phyloP scores from a whole-genome alignment of 2,113 vertebrate genomes.

The Ifrita kowaldi region DNA sequence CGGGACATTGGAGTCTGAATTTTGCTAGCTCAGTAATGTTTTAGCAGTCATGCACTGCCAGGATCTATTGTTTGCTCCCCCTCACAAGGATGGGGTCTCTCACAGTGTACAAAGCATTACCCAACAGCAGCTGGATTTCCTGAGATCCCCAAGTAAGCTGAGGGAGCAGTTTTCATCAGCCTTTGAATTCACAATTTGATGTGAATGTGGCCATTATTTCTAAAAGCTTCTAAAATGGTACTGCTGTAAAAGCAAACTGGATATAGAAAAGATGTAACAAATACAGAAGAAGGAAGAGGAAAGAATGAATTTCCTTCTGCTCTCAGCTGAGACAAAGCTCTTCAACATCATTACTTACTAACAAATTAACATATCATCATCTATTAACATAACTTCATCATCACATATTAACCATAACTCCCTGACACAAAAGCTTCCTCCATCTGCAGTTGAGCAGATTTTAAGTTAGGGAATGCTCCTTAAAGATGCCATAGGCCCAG shows the following conservation, averaged over 20 bases:
- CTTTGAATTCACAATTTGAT: slow-evolving; percentile 45
- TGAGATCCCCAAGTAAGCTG: slow-evolving; percentile 36
- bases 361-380: neutral
- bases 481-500: neutral
- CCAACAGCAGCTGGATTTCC: slow-evolving; percentile 31
- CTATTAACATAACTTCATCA: neutral
- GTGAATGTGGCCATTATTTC: slow-evolving; percentile 24
- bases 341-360: neutral
- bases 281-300: neutral
- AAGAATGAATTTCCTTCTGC: neutral
- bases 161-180: slow-evolving; percentile 42
- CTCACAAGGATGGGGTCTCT: slow-evolving; percentile 25
- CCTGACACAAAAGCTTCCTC: neutral
- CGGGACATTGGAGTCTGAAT: slow-evolving; percentile 2
- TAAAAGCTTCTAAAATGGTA: slow-evolving; percentile 30
- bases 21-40: slow-evolving; percentile 59
- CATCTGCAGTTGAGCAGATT: neutral
- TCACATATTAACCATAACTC: neutral
- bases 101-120: slow-evolving; percentile 34
- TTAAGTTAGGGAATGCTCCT: neutral
- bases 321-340: neutral
- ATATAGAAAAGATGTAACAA: neutral
- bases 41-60: slow-evolving; percentile 25
- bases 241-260: neutral
- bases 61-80: slow-evolving; percentile 34